Evolutionary conservation across 2,888 invertebrate species (phyloP), one percentile per base, ranked within the genome.

Genomic region (Brachypalpus laphriformis): DNA sequence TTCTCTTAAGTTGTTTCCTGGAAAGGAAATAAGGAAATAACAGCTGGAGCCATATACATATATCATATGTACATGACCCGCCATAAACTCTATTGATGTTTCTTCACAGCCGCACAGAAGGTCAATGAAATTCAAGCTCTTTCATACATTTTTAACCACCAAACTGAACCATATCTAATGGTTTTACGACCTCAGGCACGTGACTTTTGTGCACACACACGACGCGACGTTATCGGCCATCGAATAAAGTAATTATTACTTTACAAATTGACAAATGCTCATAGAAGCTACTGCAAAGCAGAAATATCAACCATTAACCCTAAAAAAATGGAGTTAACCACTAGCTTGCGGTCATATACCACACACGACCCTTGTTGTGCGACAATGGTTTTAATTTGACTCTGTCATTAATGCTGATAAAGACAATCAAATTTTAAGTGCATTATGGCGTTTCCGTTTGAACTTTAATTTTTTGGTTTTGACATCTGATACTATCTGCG

Each of bases 221-320:
- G n/a, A 18, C 40, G 20, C 2, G 8, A 0, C 18, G n/a, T 78
- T 83, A 78, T 83, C 78, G 56, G 25, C 9, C 34, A 83, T 74
- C 82, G 16, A 83, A 83, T 83, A 18, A 66, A 78, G 78, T 78
- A 74, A 83, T 78, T 83, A 83, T 49, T 61, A 37, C 14, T 66
- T 47, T 45, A 40, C 25, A 63, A 63, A 47, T 45, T 56, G 34
- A 45, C 70, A 70, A 68, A 31, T 49, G 22, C 22, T 45, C 7
- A 8, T 22, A 14, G 7, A 22, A 20, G 34, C 42, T 57, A 22
- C 47, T 11, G 34, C 31, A 3, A n/a, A 18, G 16, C n/a, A 16
- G 14, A 71, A 71, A 28, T 45, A 14, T 3, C 61, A 45, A 66
- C 18, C 37, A 47, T 51, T 71, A 54, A 59, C 49, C 20, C 63